Evolutionary conservation across 2,888 invertebrate species (phyloP).

Genomic region (Tachystola acroxantha): DNA sequence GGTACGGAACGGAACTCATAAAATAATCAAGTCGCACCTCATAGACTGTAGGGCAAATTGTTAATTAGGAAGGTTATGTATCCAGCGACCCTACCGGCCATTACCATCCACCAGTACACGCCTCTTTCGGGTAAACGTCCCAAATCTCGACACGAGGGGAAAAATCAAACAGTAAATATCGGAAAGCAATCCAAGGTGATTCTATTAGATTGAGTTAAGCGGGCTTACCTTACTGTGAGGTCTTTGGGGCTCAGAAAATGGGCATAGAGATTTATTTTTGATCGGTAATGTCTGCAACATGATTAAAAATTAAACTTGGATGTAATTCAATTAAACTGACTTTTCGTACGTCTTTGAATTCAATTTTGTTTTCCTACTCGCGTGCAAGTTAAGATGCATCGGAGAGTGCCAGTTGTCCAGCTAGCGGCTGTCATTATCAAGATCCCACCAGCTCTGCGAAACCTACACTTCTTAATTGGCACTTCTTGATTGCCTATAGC

Average conservation of each 20-base stretch:
- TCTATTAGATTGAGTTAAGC: conserved; percentile 72
- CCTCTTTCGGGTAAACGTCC: conserved; percentile 65
- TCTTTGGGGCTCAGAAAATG: conserved; percentile 35
- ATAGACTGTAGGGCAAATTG: conserved; percentile 37
- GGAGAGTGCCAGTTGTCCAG: conserved; percentile 21
- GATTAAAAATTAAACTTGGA: conserved; percentile 8
- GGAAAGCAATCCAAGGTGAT: conserved; percentile 73
- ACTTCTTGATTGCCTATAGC: conserved; percentile 35
- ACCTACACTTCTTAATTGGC: conserved; percentile 56
- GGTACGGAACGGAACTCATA: conserved; percentile 21
- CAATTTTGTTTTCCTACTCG: conserved; percentile 24
- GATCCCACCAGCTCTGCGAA: conserved; percentile 41
- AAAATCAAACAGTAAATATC: conserved; percentile 75
- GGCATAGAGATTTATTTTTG: conserved; percentile 32
- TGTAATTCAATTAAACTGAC: background rate
- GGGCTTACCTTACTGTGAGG: conserved; percentile 47
- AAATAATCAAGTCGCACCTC: conserved; percentile 34
- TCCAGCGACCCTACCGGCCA: conserved; percentile 50
- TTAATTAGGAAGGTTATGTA: conserved; percentile 70
- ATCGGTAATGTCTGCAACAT: conserved; percentile 21
- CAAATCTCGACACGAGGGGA: conserved; percentile 67
- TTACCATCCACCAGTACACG: conserved; percentile 59
- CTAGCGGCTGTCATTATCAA: conserved; percentile 44
- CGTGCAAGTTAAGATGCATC: conserved; percentile 54
- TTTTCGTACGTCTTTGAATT: conserved; percentile 7